Evolutionary conservation across 2,888 invertebrate genomes (phyloP), one percentile per base, ranked within the genome.

Genomic region (Nomada fucata): DNA sequence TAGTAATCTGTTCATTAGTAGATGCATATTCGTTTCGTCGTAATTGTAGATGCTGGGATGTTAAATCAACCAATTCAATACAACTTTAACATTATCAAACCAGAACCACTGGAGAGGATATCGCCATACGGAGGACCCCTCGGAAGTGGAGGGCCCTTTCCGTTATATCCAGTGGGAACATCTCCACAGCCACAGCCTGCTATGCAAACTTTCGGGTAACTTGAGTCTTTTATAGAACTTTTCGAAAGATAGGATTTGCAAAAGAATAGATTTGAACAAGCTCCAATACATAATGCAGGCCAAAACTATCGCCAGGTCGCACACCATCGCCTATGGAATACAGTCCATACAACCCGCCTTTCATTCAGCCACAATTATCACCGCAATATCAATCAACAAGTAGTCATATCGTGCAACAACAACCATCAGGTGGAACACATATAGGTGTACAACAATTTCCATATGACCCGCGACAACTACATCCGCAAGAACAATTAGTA

Each of bases 241-340:
- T 36, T 3, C 55, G 13, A 52, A 50, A 5, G 5, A 18, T 36
- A 26, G 29, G 15, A 36, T 53, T 20, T 23, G 15, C n/a, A 47
- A 47, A 5, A 23, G 5, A 18, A 29, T 42, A 15, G 10, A 71
- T 60, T 44, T 29, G 29, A 15, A 29, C 0, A 29, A 71, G 20
- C 74, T 81, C 73, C 18, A 75, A 23, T 67, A 61, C 50, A 67
- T 57, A 77, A 79, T 76, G 13, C 71, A 92, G 92, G 61, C 85
- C 89, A 36, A 85, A 89, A 47, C 44, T 87, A 44, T 91, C 90
- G n/a, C 90, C 92, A 26, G 83, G 88, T 20, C 87, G 91, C 11
- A 90, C 91, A 36, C 89, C 89, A 20, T 92, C 92, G 2, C 93
- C 91, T 4, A 89, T 91, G 88, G 90, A 89, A 15, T 88, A 87